Conservation (phyloP, 37 sponge, comb jelly and placozoan species). For the Dysidea cf. avara region DNA sequence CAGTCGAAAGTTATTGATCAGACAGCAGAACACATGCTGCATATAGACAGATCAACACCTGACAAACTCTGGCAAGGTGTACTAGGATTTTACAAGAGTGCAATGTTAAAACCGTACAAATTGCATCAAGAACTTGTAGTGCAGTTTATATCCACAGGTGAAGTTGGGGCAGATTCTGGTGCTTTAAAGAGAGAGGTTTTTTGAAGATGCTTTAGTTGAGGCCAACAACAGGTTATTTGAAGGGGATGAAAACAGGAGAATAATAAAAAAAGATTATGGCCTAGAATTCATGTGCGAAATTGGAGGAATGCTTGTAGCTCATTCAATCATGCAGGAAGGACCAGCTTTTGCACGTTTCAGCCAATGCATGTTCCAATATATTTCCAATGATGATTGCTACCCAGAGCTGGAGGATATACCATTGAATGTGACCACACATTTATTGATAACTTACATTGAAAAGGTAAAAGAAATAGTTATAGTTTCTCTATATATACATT, state of each 20-base stretch:
- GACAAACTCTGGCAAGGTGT: slow-evolving; percentile 17
- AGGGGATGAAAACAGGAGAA: slow-evolving; percentile 16
- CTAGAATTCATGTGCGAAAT: slow-evolving; percentile 27
- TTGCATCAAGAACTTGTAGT: slow-evolving; percentile 7
- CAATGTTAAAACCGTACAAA: slow-evolving; percentile 19
- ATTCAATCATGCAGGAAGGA: slow-evolving; percentile 49
- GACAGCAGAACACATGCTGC: background rate
- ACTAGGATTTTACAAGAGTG: slow-evolving; percentile 36
- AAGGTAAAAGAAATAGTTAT: too few species aligned
- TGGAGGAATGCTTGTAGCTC: slow-evolving; percentile 44
- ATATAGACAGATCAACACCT: slow-evolving; percentile 6
- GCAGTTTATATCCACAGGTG: slow-evolving; percentile 17
- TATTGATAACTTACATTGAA: slow-evolving; percentile 26
- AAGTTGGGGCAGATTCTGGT: slow-evolving; percentile 49
- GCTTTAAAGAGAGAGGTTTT: slow-evolving; percentile 46
- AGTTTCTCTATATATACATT: too few species aligned
- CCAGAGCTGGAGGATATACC: slow-evolving; percentile 28
- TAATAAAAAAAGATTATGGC: slow-evolving; percentile 36
- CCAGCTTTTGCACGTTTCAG: slow-evolving; percentile 32
- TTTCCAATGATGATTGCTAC: slow-evolving; percentile 2
- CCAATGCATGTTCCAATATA: slow-evolving; percentile 1
- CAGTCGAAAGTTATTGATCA: too few species aligned
- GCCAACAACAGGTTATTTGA: slow-evolving; percentile 36
- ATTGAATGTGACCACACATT: slow-evolving; percentile 3
- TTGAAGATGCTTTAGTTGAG: slow-evolving; percentile 22